These are phyloP conservation scores for Otolemur crassicaudatus DNA, from an alignment of 2,797 vertebrate genomes.

Conservation along the genomic window DNA sequence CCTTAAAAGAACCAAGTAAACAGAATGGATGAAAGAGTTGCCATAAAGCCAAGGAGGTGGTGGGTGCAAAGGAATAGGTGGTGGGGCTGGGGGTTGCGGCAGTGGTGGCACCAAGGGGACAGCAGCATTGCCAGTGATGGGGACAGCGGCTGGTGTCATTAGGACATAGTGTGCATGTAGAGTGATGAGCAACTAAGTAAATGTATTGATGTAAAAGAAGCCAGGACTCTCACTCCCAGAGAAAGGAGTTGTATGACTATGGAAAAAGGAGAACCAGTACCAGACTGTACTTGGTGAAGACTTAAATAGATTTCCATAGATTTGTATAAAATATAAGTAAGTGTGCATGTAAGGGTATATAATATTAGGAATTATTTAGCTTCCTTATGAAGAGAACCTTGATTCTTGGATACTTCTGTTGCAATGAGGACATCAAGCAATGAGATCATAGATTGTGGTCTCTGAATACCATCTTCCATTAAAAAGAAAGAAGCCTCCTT, in stretches of 20 bases:
- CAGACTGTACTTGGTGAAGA: background rate
- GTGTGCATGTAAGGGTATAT: too few relatives aligned
- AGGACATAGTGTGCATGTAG: rapidly evolving
- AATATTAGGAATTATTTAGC: background rate
- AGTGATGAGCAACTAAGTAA: background rate
- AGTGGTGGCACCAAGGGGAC: rapidly evolving
- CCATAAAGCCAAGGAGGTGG: background rate
- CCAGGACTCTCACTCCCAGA: background rate
- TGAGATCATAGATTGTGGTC: background rate
- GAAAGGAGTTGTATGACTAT: background rate
- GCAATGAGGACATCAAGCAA: background rate
- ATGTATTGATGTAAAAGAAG: background rate
- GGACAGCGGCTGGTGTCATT: background rate
- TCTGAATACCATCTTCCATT: background rate
- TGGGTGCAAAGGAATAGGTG: background rate
- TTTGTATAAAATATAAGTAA: background rate
- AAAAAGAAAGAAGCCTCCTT: background rate
- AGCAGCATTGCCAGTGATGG: rapidly evolving
- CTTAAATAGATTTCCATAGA: background rate
- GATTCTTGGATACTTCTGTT: background rate
- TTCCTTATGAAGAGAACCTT: background rate
- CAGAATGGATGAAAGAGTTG: background rate
- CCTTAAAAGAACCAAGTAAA: background rate
- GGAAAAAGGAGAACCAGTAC: background rate
- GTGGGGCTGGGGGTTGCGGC: background rate